A percentile compares a stretch with the other conserved stretches of the same genome.
Conservation (phyloP, 1,140 invertebrate species). For the Holcopasites calliopsidis region DNA sequence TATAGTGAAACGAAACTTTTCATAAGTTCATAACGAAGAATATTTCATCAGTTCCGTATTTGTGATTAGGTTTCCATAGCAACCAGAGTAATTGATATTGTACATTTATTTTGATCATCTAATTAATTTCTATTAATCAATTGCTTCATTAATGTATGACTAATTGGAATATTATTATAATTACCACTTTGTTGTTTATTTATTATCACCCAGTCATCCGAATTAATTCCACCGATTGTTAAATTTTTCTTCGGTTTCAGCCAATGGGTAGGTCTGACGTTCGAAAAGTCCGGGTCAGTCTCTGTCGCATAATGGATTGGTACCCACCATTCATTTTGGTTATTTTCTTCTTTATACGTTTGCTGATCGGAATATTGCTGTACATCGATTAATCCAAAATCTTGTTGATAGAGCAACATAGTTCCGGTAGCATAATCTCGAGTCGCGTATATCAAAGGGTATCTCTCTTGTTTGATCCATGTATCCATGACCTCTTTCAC, state of each 20-base stretch:
- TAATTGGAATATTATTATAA: constrained; percentile 8
- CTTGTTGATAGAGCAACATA: constrained; percentile 76
- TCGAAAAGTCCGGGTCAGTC: constrained; percentile 70
- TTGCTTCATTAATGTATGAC: too few relatives aligned
- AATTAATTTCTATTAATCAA: too few relatives aligned
- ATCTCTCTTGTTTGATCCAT: constrained; percentile 86
- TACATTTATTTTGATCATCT: too few relatives aligned
- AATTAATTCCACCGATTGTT: constrained; percentile 70
- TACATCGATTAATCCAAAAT: constrained; percentile 73
- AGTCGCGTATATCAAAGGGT: constrained; percentile 83
- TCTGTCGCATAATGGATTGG: constrained; percentile 78
- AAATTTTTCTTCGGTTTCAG: constrained; percentile 68
- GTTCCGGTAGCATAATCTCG: constrained; percentile 76
- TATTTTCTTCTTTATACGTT: not conserved
- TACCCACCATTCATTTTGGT: constrained; percentile 73
- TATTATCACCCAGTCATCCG: constrained; percentile 79
- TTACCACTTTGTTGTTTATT: constrained; percentile 80
- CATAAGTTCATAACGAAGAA: too few relatives aligned
- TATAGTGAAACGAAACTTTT: too few relatives aligned
- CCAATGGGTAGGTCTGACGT: constrained; percentile 73
- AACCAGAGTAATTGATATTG: too few relatives aligned
- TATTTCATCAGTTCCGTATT: too few relatives aligned
- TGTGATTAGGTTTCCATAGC: too few relatives aligned
- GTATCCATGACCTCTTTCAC: constrained; percentile 82
- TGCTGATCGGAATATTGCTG: constrained; percentile 15